Percentiles rank a stretch among this genome's conserved stretches.
phyloP scores from a whole-genome alignment of 2,113 vertebrate species.

The Podilymbus podiceps region DNA sequence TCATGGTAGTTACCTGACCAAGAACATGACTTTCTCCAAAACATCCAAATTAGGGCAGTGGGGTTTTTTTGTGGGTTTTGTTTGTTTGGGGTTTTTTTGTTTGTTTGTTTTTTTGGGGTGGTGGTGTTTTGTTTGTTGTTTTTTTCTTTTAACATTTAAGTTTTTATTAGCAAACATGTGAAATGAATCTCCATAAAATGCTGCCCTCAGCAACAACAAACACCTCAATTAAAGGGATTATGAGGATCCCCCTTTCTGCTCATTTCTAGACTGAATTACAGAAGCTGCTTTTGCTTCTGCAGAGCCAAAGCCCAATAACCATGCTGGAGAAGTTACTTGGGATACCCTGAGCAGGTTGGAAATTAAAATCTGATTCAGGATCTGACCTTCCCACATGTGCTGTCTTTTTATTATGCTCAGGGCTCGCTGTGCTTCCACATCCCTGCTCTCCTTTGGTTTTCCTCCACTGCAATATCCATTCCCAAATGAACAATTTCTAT shows the following conservation, averaged over 20 bases:
- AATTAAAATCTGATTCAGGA: background rate
- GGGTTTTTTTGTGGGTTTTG: no score
- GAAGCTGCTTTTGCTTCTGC: background rate
- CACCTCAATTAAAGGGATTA: background rate
- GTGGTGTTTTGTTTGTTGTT: background rate
- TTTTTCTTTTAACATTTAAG: background rate
- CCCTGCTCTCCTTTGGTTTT: background rate
- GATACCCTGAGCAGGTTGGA: background rate
- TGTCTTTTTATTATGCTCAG: background rate
- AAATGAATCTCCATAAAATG: background rate
- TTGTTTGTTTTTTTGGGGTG: background rate
- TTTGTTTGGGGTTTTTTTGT: background rate
- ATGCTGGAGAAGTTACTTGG: background rate
- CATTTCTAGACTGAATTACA: background rate
- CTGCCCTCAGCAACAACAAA: background rate
- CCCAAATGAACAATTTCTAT: background rate
- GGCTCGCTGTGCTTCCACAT: background rate
- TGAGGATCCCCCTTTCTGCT: background rate
- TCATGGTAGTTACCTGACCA: background rate
- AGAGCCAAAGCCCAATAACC: background rate
- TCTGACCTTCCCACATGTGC: background rate
- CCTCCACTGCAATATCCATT: background rate
- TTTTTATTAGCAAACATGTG: background rate
- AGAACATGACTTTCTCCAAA: background rate
- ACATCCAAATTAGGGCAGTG: background rate